Conservation (phyloP, 2,888 invertebrate species). For the Yponomeuta evonymella region DNA sequence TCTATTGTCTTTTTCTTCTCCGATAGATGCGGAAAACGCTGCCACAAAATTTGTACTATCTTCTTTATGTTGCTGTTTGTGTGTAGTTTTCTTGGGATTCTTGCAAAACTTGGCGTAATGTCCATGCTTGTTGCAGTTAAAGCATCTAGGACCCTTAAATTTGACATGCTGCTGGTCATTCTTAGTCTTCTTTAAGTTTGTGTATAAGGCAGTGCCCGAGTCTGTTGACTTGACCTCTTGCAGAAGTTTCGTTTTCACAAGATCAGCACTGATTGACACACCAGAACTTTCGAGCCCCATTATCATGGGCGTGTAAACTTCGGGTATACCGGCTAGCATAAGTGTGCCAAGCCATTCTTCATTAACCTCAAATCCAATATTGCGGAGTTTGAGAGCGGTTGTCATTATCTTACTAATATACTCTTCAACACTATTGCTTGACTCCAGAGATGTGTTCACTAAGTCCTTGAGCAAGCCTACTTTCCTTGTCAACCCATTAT, state of each 20-base stretch:
- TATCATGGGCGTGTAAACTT: conserved; percentile 23
- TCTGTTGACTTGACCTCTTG: conserved; percentile 13
- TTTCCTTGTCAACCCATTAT: conserved; percentile 20
- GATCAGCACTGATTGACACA: conserved; percentile 15
- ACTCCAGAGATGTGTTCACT: conserved; percentile 22
- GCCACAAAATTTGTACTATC: conserved; percentile 23
- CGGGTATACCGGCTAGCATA: conserved; percentile 23
- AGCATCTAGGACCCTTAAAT: conserved; percentile 26
- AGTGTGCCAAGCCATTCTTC: conserved; percentile 26
- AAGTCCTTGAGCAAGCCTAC: conserved; percentile 21
- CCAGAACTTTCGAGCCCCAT: conserved; percentile 23
- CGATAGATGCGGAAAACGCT: conserved; percentile 24
- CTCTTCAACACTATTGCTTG: conserved; percentile 18
- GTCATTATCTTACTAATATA: conserved; percentile 25
- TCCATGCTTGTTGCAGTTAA: conserved; percentile 23
- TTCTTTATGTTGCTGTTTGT: not conserved
- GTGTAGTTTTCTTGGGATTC: conserved; percentile 16
- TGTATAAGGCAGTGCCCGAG: not conserved
- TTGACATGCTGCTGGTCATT: conserved; percentile 14
- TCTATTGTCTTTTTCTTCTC: conserved; percentile 8
- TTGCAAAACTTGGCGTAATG: conserved; percentile 21
- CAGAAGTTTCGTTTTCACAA: conserved; percentile 16
- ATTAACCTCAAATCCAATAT: conserved; percentile 22
- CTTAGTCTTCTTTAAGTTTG: not conserved
- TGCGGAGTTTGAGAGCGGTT: conserved; percentile 23